A percentile compares a stretch with the other conserved stretches of the same genome.
These are phyloP conservation scores for Pedetes capensis DNA, from an alignment of 2,113 vertebrate species.

Conservation along the genomic window DNA sequence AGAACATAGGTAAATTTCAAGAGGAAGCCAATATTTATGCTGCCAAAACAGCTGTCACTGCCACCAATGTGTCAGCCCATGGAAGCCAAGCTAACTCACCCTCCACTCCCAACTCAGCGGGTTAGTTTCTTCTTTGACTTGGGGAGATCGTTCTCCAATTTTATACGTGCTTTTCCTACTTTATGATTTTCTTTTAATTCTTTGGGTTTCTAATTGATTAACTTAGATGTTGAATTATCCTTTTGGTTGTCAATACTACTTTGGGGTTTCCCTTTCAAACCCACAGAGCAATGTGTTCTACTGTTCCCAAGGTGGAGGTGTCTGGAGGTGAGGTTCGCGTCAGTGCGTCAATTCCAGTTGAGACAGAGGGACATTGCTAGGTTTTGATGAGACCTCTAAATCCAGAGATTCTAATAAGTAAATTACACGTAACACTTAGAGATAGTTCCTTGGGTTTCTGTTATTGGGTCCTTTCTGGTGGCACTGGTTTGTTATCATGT, in stretches of 20 bases:
- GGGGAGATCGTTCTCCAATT: conserved; percentile 71
- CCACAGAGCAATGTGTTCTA: conserved; percentile 31
- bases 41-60: conserved; percentile 98
- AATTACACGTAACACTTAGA: not conserved
- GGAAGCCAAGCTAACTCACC: conserved; percentile 99
- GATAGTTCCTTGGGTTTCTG: not conserved
- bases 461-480: not conserved
- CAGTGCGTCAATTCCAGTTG: not conserved
- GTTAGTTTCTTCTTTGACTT: conserved; percentile 87
- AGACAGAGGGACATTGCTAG: not conserved
- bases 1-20: conserved; percentile 99
- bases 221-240: not conserved
- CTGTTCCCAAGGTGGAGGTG: not conserved
- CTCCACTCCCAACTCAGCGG: conserved; percentile 99
- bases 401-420: not conserved
- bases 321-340: not conserved
- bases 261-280: not conserved
- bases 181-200: not conserved
- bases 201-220: not conserved
- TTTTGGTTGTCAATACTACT: not conserved
- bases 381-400: not conserved
- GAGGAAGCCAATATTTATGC: conserved; percentile 99
- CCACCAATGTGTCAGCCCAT: conserved; percentile 97
- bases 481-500: no score
- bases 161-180: conserved; percentile 6